Base-by-base conservation (phyloP, 2,888 invertebrate species). In the Pristionchus entomophagus region DNA sequence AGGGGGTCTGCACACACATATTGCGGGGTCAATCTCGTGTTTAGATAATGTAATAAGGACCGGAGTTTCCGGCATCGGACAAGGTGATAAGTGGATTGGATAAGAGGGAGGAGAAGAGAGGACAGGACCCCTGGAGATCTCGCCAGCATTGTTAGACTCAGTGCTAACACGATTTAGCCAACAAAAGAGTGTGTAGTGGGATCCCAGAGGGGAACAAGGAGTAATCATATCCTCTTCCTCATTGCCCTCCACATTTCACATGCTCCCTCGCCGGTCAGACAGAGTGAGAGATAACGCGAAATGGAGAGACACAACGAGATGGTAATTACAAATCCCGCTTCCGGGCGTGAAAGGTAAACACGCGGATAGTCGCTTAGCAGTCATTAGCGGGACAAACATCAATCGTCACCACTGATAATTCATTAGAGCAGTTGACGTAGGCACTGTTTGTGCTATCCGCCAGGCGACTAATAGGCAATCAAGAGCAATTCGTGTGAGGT, bases 11-110 rank as follows among this genome's bases (percentile, higher is more conserved):
- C 14, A 22, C 65, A 65, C 32, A 65, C 65, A n/a, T n/a, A 65
- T 22, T 35, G 65, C 35, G 65, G 65, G 65, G 65, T 65, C 19
- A 65, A 35, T 65, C 65, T n/a, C n/a, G 10, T 32, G 32, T 62
- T 62, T 32, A 62, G 65, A n/a, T 65, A 65, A 65, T 65, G 65
- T 35, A 65, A 65, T 65, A 65, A 65, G 65, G 65, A 19, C 65
- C 56, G 19, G n/a, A n/a, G 65, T 65, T 65, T 65, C 65, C 65
- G 65, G 65, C 19, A 35, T n/a, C 35, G 17, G 35, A 19, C 65
- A 14, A 65, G 35, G 65, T 19, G 65, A 65, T 65, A 65, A 65
- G 65, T 65, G 65, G 65, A 65, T 19, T 2, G 22, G 65, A 29
- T 35, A 32, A 65, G 17, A 29, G n/a, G n/a, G 59, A 26, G n/a